Conservation (phyloP, 1,140 invertebrate genomes). For the Euborellia annulipes region DNA sequence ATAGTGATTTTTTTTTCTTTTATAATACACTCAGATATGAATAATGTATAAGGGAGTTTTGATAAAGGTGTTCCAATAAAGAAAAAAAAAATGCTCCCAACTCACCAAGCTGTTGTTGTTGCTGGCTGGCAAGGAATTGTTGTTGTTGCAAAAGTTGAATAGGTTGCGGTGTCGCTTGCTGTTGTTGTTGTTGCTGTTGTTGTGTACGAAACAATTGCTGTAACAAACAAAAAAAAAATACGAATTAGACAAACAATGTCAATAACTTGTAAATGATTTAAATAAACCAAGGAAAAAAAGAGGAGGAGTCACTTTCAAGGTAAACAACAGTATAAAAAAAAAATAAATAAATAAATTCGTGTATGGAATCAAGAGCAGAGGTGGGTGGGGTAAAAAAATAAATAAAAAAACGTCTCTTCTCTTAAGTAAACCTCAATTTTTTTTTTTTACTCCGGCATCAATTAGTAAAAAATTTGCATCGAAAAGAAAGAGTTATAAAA, state of each 20-base stretch:
- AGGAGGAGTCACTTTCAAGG: background rate
- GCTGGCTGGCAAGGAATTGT: conserved; percentile 30
- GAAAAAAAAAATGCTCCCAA: background rate
- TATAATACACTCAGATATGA: background rate
- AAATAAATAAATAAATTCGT: background rate
- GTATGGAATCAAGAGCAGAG: too few relatives aligned
- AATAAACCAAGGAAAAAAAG: background rate
- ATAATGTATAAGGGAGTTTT: background rate
- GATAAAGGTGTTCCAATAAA: background rate
- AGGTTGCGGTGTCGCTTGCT: conserved; percentile 14
- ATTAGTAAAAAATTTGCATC: too few relatives aligned
- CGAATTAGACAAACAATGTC: conserved; percentile 12
- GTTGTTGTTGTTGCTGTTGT: conserved; percentile 31
- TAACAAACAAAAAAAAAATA: conserved; percentile 26
- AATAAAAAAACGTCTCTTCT: too few relatives aligned
- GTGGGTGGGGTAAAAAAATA: too few relatives aligned
- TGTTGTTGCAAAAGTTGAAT: conserved; percentile 29
- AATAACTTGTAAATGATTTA: background rate
- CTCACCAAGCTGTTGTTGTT: conserved; percentile 24
- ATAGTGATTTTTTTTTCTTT: too few relatives aligned
- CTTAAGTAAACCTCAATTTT: too few relatives aligned
- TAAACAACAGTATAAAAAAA: background rate
- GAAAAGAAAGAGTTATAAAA: too few relatives aligned
- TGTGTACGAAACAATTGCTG: conserved; percentile 78
- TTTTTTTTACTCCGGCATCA: too few relatives aligned